phyloP scores from a whole-genome alignment of 2,113 vertebrate species.

The Serilophus lunatus region DNA sequence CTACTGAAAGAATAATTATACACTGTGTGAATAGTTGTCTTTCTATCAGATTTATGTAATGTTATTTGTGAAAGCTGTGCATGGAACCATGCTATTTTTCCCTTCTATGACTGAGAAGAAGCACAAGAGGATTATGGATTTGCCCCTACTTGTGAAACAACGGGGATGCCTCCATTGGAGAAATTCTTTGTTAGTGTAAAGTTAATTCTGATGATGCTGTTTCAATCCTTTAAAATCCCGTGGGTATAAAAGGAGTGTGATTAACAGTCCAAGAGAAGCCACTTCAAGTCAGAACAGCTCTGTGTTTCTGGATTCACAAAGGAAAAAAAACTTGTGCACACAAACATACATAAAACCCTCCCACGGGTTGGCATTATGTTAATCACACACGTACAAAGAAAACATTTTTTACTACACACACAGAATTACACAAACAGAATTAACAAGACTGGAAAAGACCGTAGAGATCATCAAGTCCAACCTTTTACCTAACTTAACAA shows the following conservation, averaged over 20 bases:
- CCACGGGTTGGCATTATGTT: background rate
- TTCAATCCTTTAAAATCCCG: background rate
- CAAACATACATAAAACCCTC: background rate
- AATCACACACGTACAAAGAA: background rate
- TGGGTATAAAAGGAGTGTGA: background rate
- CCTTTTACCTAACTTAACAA: too few species aligned
- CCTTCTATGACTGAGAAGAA: background rate
- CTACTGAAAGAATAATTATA: background rate
- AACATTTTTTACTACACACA: fast-evolving
- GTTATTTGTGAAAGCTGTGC: background rate
- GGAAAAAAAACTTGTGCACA: background rate
- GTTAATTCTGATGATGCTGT: background rate
- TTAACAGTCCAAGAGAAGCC: background rate
- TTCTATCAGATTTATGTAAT: background rate
- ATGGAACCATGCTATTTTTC: background rate
- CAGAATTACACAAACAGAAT: too few species aligned
- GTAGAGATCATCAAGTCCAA: too few species aligned
- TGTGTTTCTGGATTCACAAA: background rate
- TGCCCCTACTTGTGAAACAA: background rate
- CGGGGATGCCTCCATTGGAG: background rate
- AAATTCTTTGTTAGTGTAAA: background rate
- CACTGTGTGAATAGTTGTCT: background rate
- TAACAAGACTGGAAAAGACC: too few species aligned
- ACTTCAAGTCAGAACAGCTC: background rate
- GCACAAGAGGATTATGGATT: background rate